phyloP scores from a whole-genome alignment of 1,140 invertebrate genomes.

The Octopus sinensis region DNA sequence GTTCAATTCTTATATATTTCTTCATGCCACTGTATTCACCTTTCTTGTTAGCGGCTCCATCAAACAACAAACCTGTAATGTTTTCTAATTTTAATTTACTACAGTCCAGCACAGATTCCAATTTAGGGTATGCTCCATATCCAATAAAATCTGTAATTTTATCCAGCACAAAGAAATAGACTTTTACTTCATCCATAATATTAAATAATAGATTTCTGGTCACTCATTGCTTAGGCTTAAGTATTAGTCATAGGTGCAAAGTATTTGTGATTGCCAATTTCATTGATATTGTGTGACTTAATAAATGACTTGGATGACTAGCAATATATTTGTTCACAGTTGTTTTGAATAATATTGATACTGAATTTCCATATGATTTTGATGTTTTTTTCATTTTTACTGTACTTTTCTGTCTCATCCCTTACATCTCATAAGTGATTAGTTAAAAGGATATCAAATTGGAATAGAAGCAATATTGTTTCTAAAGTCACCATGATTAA shows the following conservation, averaged over 20 bases:
- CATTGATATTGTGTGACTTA: background rate
- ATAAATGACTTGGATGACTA: background rate
- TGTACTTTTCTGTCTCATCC: background rate
- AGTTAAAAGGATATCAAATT: constrained; percentile 1
- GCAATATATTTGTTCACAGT: background rate
- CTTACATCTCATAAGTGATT: background rate
- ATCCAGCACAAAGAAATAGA: background rate
- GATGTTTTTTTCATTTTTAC: background rate
- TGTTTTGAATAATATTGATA: constrained; percentile 8
- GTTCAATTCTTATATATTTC: constrained; percentile 6
- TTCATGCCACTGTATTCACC: constrained; percentile 3
- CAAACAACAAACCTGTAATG: background rate
- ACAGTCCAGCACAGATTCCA: background rate
- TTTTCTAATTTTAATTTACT: constrained; percentile 5
- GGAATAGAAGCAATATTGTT: constrained; percentile 5
- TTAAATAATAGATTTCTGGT: background rate
- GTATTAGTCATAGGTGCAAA: background rate
- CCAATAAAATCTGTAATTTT: constrained; percentile 5
- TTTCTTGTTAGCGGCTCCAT: background rate
- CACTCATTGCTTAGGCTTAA: background rate
- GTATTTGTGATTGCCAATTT: background rate
- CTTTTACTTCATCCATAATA: background rate
- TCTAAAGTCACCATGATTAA: constrained; percentile 1
- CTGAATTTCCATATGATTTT: background rate
- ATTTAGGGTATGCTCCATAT: background rate